These are phyloP conservation scores for Halichoeres trimaculatus DNA, from an alignment of 2,113 vertebrate species.

Conservation along the genomic window DNA sequence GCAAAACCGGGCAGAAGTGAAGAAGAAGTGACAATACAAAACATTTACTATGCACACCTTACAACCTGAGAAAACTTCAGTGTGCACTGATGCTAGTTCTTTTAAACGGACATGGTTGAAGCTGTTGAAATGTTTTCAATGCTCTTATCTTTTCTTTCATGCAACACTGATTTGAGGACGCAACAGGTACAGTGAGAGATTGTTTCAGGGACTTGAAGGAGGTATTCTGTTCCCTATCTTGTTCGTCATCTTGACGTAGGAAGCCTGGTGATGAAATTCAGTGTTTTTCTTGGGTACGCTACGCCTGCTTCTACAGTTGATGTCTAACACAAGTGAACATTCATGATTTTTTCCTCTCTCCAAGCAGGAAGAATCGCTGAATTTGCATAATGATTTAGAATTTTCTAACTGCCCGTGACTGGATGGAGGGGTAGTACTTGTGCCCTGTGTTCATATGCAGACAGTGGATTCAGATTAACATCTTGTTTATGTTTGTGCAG, in stretches of 20 bases:
- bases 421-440: conserved; percentile 4
- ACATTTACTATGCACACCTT: neutral
- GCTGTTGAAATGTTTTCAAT: neutral
- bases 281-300: conserved; percentile 36
- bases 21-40: neutral
- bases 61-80: neutral
- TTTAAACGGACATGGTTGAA: neutral
- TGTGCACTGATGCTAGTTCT: neutral
- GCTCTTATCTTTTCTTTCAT: conserved; percentile 18
- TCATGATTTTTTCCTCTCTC: neutral
- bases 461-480: conserved; percentile 45
- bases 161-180: conserved; percentile 5
- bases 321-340: conserved; percentile 1
- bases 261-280: conserved; percentile 41
- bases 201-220: conserved; percentile 54
- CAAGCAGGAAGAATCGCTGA: neutral
- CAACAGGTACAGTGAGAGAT: conserved; percentile 59
- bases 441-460: conserved; percentile 16
- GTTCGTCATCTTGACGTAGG: conserved; percentile 70
- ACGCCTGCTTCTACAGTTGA: conserved; percentile 13
- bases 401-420: neutral
- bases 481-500: conserved; percentile 59
- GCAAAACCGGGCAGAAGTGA: neutral
- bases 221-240: conserved; percentile 61
- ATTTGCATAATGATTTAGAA: conserved; percentile 28